Percentiles rank a stretch among this genome's conserved stretches.
These are phyloP conservation scores for Thyatira batis DNA, from an alignment of 2,888 invertebrate species.

Conservation along the genomic window DNA sequence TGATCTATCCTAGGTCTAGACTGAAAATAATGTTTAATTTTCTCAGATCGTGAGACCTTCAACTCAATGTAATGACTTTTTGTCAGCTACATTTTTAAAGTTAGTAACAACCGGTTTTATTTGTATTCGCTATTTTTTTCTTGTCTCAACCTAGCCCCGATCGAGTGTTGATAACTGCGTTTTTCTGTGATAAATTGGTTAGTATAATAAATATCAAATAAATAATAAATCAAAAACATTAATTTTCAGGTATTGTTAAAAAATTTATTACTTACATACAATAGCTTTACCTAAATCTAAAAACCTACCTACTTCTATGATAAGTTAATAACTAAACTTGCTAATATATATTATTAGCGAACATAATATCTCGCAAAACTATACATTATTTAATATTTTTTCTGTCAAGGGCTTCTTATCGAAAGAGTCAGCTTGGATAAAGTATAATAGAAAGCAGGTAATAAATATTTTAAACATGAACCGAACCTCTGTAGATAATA, in stretches of 20 bases:
- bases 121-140: too few species aligned
- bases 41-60: too few species aligned
- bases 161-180: too few species aligned
- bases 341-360: constrained; percentile 74
- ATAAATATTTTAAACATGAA: constrained; percentile 78
- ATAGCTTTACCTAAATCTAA: constrained; percentile 75
- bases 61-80: too few species aligned
- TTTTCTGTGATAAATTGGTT: not conserved
- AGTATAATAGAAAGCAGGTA: constrained; percentile 58
- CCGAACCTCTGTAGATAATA: constrained; percentile 52
- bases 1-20: too few species aligned
- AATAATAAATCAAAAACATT: not conserved
- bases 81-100: too few species aligned
- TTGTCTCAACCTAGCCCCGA: too few species aligned
- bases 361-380: constrained; percentile 72
- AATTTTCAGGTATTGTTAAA: constrained; percentile 61
- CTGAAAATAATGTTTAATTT: too few species aligned
- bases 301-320: constrained; percentile 46
- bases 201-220: not conserved
- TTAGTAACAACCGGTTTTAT: too few species aligned
- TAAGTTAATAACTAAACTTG: constrained; percentile 53
- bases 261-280: constrained; percentile 79
- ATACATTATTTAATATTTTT: constrained; percentile 54
- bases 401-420: constrained; percentile 52
- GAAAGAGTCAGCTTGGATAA: constrained; percentile 62